phyloP scores from a whole-genome alignment of 1,140 invertebrate species.

The Diplogasteroides magnus region DNA sequence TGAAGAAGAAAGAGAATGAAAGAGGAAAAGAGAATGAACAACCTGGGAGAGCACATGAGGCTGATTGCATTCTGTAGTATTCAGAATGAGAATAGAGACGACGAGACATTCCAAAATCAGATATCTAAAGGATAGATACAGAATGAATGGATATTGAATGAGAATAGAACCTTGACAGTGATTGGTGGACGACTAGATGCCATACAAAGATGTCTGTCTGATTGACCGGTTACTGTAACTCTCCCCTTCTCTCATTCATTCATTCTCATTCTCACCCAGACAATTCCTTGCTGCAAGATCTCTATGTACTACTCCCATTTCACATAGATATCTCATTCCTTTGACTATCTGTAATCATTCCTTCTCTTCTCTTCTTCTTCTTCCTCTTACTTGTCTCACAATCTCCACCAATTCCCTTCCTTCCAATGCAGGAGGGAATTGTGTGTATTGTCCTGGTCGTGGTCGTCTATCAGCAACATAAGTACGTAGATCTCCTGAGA shows the following conservation, averaged over 20 bases:
- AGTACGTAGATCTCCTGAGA: conserved; percentile 55
- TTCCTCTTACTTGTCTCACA: conserved; percentile 18
- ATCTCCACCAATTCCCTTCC: conserved; percentile 24
- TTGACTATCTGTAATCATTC: conserved; percentile 19
- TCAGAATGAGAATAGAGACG: conserved; percentile 20
- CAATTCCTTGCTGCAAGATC: conserved; percentile 93
- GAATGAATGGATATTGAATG: neutral
- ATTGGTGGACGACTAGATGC: conserved; percentile 22
- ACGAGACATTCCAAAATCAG: conserved; percentile 37
- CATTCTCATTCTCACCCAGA: too few relatives aligned
- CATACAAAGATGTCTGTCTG: conserved; percentile 11
- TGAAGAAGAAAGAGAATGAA: conserved; percentile 53
- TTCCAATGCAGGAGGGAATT: conserved; percentile 26
- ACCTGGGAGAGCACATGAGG: conserved; percentile 4
- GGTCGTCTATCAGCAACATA: conserved; percentile 44
- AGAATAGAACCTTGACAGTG: conserved; percentile 19
- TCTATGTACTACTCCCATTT: conserved; percentile 89
- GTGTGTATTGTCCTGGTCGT: conserved; percentile 6
- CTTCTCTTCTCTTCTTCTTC: neutral
- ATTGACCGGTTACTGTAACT: conserved; percentile 72
- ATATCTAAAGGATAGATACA: conserved; percentile 17
- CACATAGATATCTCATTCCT: conserved; percentile 89
- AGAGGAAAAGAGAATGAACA: too few relatives aligned
- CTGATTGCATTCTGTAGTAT: conserved; percentile 25
- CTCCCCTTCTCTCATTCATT: too few relatives aligned